These are phyloP conservation scores for Rhea pennata DNA, from an alignment of 2,113 vertebrate species.

Conservation along the genomic window DNA sequence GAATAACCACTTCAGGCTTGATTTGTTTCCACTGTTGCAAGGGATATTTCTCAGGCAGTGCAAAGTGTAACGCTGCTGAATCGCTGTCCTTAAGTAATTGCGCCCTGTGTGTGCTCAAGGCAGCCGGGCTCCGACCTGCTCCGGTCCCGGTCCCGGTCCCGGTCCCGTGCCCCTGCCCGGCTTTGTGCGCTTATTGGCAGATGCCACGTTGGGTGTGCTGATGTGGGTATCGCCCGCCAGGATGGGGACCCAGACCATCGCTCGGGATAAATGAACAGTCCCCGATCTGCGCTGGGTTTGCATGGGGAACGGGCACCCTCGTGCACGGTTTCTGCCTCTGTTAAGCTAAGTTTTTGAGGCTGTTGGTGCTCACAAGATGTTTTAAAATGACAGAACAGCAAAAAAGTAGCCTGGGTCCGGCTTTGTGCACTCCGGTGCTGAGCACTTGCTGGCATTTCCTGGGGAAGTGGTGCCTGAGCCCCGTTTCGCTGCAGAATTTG, in stretches of 20 bases:
- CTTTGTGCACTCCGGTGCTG: neutral
- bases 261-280: constrained; percentile 1
- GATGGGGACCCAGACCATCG: neutral
- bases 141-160: neutral
- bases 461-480: constrained; percentile 42
- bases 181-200: neutral
- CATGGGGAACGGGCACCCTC: neutral
- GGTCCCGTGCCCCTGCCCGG: neutral
- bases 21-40: constrained; percentile 31
- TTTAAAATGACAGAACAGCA: constrained; percentile 40
- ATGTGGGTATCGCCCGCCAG: neutral
- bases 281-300: neutral
- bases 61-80: constrained; percentile 34
- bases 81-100: constrained; percentile 55
- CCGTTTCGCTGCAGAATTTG: constrained; percentile 48
- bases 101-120: constrained; percentile 27
- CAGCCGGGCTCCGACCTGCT: neutral
- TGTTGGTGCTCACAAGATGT: neutral
- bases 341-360: neutral
- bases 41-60: constrained; percentile 1
- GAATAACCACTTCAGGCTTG: constrained; percentile 7
- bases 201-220: neutral
- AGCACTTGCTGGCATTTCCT: constrained; percentile 43
- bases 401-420: constrained; percentile 31
- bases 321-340: constrained; percentile 2